A percentile compares a stretch with the other conserved stretches of the same genome.
These are phyloP conservation scores for Grus americana DNA, from an alignment of 2,113 vertebrate species.

Conservation along the genomic window DNA sequence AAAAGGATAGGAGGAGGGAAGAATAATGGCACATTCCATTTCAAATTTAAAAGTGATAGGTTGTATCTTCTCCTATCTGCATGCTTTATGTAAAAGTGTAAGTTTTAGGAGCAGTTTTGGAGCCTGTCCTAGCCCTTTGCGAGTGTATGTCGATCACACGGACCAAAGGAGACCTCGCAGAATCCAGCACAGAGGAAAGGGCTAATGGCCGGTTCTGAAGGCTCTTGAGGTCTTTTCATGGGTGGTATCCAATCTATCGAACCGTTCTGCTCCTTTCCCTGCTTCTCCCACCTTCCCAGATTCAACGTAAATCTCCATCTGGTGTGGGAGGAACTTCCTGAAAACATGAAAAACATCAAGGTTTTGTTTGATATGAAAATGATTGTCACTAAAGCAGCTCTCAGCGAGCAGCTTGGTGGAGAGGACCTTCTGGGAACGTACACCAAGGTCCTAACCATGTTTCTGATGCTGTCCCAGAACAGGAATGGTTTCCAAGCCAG, in stretches of 20 bases:
- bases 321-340: neutral
- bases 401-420: neutral
- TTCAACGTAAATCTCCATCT: neutral
- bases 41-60: neutral
- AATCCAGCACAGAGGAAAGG: neutral
- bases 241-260: neutral
- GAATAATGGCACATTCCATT: neutral
- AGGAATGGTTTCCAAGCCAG: neutral
- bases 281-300: neutral
- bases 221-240: neutral
- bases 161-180: neutral
- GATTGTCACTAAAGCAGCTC: neutral
- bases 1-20: neutral
- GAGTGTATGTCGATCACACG: rapidly evolving
- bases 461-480: neutral
- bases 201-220: neutral
- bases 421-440: neutral
- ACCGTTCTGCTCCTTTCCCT: neutral
- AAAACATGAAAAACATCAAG: neutral
- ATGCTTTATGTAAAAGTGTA: neutral
- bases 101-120: neutral
- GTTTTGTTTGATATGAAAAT: neutral
- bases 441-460: neutral
- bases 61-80: neutral
- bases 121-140: neutral